These are phyloP conservation scores for Glaucidium brasilianum DNA, from an alignment of 2,113 vertebrate species.

Conservation along the genomic window DNA sequence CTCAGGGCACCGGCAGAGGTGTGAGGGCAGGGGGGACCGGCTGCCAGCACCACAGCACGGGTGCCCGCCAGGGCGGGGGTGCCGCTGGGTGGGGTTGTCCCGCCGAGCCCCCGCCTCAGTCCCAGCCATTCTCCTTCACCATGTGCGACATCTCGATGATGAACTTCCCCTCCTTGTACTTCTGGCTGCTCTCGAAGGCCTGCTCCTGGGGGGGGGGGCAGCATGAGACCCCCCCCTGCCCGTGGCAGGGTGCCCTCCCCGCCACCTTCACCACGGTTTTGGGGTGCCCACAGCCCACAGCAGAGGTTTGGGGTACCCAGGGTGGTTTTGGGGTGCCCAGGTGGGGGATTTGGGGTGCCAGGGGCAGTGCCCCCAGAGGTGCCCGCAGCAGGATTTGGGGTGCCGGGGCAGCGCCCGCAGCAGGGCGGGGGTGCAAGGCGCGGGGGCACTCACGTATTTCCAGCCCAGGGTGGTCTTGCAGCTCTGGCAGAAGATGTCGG, in stretches of 20 bases:
- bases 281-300: background rate
- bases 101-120: constrained; percentile 52
- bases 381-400: background rate
- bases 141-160: constrained; percentile 82
- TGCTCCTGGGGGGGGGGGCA: constrained; percentile 62
- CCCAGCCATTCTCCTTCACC: constrained; percentile 83
- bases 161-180: constrained; percentile 82
- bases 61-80: background rate
- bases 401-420: background rate
- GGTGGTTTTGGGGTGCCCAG: background rate
- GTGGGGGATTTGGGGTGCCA: no score
- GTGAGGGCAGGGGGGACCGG: background rate
- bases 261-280: background rate
- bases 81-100: constrained; percentile 38
- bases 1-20: background rate
- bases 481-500: constrained; percentile 81
- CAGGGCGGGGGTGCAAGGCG: background rate
- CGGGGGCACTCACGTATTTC: constrained; percentile 76
- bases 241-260: background rate
- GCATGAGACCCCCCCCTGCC: background rate
- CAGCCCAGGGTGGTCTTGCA: constrained; percentile 81
- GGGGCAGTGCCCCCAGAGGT: background rate
- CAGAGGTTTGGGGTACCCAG: no score
- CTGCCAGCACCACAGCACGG: background rate
- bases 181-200: constrained; percentile 83